phyloP scores from a whole-genome alignment of 2,888 invertebrate species.

The Vanessa cardui region DNA sequence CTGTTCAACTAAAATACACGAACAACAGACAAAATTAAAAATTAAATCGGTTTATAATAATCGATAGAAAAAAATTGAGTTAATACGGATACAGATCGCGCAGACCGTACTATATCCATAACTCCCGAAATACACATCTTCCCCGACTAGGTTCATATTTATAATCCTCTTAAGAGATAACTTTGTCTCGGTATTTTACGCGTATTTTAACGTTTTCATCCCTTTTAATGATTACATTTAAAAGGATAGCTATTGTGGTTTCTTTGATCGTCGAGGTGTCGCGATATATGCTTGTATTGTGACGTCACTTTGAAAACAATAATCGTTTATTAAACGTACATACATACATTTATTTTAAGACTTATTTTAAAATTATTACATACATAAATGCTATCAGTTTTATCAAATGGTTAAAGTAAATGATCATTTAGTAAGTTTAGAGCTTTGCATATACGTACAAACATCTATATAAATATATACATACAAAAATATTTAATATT shows the following conservation, averaged over 20 bases:
- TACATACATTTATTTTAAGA: too few relatives aligned
- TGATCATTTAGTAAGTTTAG: too few relatives aligned
- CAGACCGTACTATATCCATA: conserved; percentile 12
- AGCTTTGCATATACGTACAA: too few relatives aligned
- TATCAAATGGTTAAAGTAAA: too few relatives aligned
- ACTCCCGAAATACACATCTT: conserved; percentile 24
- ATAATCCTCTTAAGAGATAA: conserved; percentile 31
- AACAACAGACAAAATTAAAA: too few relatives aligned
- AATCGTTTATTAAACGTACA: not conserved
- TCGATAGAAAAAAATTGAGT: too few relatives aligned
- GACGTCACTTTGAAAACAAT: not conserved
- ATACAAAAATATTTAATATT: too few relatives aligned
- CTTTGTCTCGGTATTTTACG: conserved; percentile 31
- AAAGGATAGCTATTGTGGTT: conserved; percentile 27
- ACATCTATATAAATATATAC: too few relatives aligned
- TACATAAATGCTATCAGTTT: too few relatives aligned
- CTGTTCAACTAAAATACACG: too few relatives aligned
- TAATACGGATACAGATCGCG: not conserved
- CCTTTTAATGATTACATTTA: conserved; percentile 20
- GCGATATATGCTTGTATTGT: not conserved
- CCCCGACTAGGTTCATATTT: conserved; percentile 25
- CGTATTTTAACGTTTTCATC: conserved; percentile 11
- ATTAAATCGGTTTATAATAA: too few relatives aligned
- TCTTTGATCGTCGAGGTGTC: conserved; percentile 1
- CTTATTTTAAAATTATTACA: too few relatives aligned